Percentiles rank a stretch among this genome's conserved stretches.
Conservation (phyloP, 1,140 invertebrate genomes). For the Brachionus manjavacas region DNA sequence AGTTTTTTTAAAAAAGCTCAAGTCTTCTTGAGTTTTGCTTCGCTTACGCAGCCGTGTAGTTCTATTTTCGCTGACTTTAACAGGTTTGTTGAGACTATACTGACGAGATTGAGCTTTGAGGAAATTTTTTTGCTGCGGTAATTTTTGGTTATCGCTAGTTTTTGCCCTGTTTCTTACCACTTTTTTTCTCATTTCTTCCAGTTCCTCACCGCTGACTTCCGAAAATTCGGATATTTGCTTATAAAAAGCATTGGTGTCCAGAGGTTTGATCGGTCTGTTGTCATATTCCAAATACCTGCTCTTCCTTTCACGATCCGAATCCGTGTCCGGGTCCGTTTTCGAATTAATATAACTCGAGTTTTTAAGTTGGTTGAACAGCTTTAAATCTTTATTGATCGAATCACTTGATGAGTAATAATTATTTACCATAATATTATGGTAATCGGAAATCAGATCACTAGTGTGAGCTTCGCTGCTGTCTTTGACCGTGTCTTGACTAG, state of each 20-base stretch:
- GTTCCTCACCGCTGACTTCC: neutral
- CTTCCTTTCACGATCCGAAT: neutral
- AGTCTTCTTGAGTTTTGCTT: slow-evolving; percentile 29
- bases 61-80: neutral
- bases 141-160: neutral
- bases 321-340: neutral
- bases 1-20: neutral
- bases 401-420: slow-evolving; percentile 20
- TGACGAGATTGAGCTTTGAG: neutral
- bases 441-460: neutral
- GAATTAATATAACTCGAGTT: slow-evolving; percentile 12
- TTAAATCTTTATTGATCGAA: slow-evolving; percentile 2
- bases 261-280: slow-evolving; percentile 38
- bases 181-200: slow-evolving; percentile 31
- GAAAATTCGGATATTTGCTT: slow-evolving; percentile 25
- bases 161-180: neutral
- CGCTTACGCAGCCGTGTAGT: neutral
- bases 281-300: slow-evolving; percentile 37
- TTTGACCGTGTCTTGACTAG: neutral
- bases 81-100: neutral
- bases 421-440: slow-evolving; percentile 17
- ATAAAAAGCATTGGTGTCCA: slow-evolving; percentile 20
- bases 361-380: neutral
- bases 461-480: neutral
- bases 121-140: slow-evolving; percentile 27